Base-by-base conservation (phyloP, 2,113 vertebrate genomes). In the Laterallus jamaicensis region DNA sequence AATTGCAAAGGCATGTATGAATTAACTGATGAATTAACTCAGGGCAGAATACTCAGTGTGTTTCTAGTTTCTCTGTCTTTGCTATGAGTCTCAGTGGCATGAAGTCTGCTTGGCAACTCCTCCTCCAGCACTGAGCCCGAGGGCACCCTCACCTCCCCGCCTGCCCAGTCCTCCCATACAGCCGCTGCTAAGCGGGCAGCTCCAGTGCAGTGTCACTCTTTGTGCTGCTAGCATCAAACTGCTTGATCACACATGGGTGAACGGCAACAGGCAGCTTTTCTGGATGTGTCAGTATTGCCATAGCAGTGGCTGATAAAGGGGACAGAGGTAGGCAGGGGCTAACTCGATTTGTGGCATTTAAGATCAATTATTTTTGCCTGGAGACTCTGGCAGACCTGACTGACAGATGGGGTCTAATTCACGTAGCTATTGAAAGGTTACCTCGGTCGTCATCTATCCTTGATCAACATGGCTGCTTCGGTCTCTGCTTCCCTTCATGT, bases 401-500 rank as follows among this genome's bases (percentile, higher is more conserved):
- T 87, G 95, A 89, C 0, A 5, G 54, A 85, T 66, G 50, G 44
- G 15, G n/a, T 67, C 11, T 7, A 44, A 80, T 62, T 87, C 4
- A 0, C 50, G 50, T 25, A 73, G 62, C 66, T 87, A 32, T 85
- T 62, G 55, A 44, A 70, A 79, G 59, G 78, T 70, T 91, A 55
- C 75, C 47, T 82, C 78, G 69, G 44, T 79, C 60, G 68, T 55
- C 31, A 93, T 84, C 77, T 80, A 80, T 35, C 55, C 84, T 87
- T 62, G 63, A 90, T 91, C 91, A 93, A 80, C 56, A 70, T 50
- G 63, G 91, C 80, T 89, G 77, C 69, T 91, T 71, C 77, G 90
- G 50, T 28, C 31, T 28, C 70, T 85, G 67, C 78, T 94, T 97
- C 59, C 78, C 85, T 94, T 97, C 96, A 97, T 88, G 63, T 96